Conservation (phyloP, 2,797 vertebrate species). For the Meda fulgida region DNA sequence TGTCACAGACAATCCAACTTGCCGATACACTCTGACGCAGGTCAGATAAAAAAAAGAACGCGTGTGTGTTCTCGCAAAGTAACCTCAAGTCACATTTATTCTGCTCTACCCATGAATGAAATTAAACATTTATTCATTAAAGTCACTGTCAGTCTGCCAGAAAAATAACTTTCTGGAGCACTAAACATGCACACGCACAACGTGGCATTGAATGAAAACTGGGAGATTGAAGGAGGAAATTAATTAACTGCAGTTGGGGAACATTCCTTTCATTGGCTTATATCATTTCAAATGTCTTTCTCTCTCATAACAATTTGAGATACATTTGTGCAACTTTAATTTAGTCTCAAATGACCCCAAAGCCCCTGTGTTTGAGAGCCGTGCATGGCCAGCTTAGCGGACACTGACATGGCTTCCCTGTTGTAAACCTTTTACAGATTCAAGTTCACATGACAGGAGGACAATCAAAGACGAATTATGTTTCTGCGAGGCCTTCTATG, state of each 20-base stretch:
- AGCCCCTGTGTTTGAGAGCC: background rate
- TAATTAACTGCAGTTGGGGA: slow-evolving; percentile 24
- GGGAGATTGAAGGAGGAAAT: slow-evolving; percentile 7
- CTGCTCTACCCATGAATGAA: slow-evolving; percentile 45
- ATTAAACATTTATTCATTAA: slow-evolving; percentile 49
- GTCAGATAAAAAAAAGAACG: background rate
- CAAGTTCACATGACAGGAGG: too few species aligned
- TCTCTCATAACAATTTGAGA: slow-evolving; percentile 24
- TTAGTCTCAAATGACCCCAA: background rate
- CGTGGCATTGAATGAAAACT: slow-evolving; percentile 17
- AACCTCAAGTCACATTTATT: slow-evolving; percentile 42
- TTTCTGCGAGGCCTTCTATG: too few species aligned
- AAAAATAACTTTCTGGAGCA: slow-evolving; percentile 45
- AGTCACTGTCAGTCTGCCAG: slow-evolving; percentile 41
- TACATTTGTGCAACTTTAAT: slow-evolving; percentile 25
- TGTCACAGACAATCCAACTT: slow-evolving; percentile 16
- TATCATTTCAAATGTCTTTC: slow-evolving; percentile 18
- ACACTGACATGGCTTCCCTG: background rate
- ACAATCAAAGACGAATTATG: too few species aligned
- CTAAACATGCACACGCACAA: background rate
- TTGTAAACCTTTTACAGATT: background rate
- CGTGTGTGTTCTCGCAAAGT: background rate
- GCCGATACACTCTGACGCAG: slow-evolving; percentile 4
- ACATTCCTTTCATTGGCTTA: slow-evolving; percentile 27
- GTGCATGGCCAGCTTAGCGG: background rate